Base-by-base conservation (phyloP, 2,797 vertebrate species). In the Chaetodon trifasciatus region DNA sequence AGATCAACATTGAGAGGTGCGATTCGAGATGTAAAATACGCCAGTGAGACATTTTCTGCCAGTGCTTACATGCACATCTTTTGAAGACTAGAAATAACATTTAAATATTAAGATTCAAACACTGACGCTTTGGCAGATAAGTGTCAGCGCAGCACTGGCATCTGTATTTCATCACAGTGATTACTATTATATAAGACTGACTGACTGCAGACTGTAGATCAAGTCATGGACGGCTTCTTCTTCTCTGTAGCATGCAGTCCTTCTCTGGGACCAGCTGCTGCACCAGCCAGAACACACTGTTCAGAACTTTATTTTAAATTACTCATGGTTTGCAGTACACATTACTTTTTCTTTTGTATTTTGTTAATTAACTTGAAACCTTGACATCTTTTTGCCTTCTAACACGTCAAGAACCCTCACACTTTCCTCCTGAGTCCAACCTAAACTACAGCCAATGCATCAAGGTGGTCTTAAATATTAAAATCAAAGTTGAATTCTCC, bases 121-220 rank as follows among this genome's bases (percentile, higher is more conserved):
- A 4, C 78, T 81, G 82, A 83, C 49, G 73, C 68, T 87, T 61
- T 65, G 69, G 82, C 84, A 91, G 84, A 78, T 72, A 81, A 87
- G 79, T 80, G 79, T 88, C 90, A 87, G 28, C 28, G 58, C 83
- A 67, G 72, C 17, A 16, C 73, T 76, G 79, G 79, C 76, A 73
- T 87, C 81, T 73, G 71, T 79, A 84, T 81, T 78, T 85, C 74
- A 80, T 70, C 76, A 86, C 66, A 75, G 62, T 76, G 82, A 83
- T 81, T 68, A 76, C 35, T 70, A 70, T 85, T 90, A 86, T 76
- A 88, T 83, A 85, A 88, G 82, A 82, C 17, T n/a, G n/a, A n/a
- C n/a, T n/a, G n/a, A n/a, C n/a, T n/a, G 66, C 61, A 65, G 68
- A 50, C 55, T 81, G 83, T 15, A 75, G 78, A 78, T 55, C 47